Percentiles rank a stretch among this genome's conserved stretches.
Evolutionary conservation across 1,140 invertebrate species (phyloP).

Genomic region (Zaprionus gabonicus): DNA sequence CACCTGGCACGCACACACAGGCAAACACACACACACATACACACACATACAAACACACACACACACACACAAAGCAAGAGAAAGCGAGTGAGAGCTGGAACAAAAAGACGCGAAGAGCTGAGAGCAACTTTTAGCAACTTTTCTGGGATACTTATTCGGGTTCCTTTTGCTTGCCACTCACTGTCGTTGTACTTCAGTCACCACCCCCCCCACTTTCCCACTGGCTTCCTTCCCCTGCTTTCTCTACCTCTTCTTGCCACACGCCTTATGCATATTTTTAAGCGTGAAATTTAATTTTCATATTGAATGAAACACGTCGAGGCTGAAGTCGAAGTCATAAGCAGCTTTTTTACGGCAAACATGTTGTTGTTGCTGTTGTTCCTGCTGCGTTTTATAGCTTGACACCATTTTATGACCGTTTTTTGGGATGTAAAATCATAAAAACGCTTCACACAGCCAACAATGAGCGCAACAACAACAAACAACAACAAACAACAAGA

Average conservation of each 20-base stretch:
- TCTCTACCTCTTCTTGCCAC: conserved; percentile 6
- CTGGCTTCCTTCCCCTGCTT: not conserved
- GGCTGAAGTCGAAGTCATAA: conserved; percentile 20
- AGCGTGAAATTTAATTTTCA: conserved; percentile 50
- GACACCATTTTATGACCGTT: conserved; percentile 40
- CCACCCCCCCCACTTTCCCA: not conserved
- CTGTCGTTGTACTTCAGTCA: not conserved
- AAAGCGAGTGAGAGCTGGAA: not conserved
- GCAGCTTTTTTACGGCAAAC: conserved; percentile 27
- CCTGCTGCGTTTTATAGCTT: conserved; percentile 26
- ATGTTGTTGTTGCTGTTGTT: conserved; percentile 16
- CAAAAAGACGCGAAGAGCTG: conserved; percentile 6
- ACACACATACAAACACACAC: not conserved
- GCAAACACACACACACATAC: not conserved
- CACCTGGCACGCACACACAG: conserved; percentile 12
- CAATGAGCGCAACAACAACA: not conserved
- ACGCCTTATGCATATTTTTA: conserved; percentile 36
- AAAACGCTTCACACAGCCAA: conserved; percentile 14
- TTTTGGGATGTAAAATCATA: conserved; percentile 23
- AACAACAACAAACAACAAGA: not conserved
- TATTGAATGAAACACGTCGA: conserved; percentile 38
- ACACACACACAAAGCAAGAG: not conserved
- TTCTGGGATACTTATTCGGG: conserved; percentile 2
- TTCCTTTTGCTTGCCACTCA: conserved; percentile 14
- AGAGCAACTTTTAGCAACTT: conserved; percentile 23